A percentile compares a stretch with the other conserved stretches of the same genome.
phyloP scores from a whole-genome alignment of 1,140 invertebrate species.

The Teleopsis dalmanni region DNA sequence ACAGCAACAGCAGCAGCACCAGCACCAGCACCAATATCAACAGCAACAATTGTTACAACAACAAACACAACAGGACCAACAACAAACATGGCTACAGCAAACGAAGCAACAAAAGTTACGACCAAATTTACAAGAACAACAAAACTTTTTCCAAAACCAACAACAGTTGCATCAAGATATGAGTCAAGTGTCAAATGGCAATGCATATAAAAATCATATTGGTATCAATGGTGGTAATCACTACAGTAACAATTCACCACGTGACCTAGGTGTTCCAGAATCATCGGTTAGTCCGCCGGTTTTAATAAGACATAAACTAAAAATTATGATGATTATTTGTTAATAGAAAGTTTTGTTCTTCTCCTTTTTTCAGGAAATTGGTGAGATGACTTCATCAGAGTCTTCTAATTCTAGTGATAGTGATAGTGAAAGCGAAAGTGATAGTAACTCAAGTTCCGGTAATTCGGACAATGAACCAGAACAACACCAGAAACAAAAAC shows the following conservation, averaged over 20 bases:
- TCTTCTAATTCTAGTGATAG: constrained; percentile 45
- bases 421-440: constrained; percentile 43
- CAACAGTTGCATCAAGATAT: constrained; percentile 13
- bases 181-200: constrained; percentile 9
- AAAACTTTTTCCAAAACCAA: constrained; percentile 14
- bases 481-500: constrained; percentile 36
- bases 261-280: no score
- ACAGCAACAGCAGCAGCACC: constrained; percentile 16
- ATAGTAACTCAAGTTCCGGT: constrained; percentile 16
- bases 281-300: no score
- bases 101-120: background rate
- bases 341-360: background rate
- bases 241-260: no score
- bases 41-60: constrained; percentile 14
- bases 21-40: constrained; percentile 14
- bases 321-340: no score
- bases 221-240: no score
- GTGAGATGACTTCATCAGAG: constrained; percentile 33
- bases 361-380: constrained; percentile 19
- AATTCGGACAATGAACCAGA: constrained; percentile 17
- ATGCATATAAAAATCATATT: no score
- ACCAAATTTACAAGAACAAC: constrained; percentile 13
- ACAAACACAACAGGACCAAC: constrained; percentile 19
- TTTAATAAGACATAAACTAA: background rate
- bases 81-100: constrained; percentile 8